Base-by-base conservation (phyloP, 2,113 vertebrate genomes). In the Platichthys stellatus region DNA sequence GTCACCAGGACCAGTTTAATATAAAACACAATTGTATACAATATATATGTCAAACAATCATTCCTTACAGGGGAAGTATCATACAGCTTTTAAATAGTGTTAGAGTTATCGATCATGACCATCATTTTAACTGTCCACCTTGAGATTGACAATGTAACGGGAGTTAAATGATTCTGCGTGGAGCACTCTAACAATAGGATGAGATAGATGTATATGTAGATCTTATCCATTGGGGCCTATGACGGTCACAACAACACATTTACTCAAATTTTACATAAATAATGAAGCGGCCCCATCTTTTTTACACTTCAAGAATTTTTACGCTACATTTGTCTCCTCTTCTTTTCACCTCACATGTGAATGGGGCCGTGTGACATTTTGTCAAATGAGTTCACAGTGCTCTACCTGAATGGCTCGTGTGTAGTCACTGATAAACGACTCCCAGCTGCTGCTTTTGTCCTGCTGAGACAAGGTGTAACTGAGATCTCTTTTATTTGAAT, bases 401-500 rank as follows among this genome's bases (percentile, higher is more conserved):
- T 35, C 8, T 14, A 21, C 60, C 43, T 65, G 35, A 14, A 47
- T 51, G 65, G 15, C 53, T 24, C 69, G 31, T 35, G 28, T 54
- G 63, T 13, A 18, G 53, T 47, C 4, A 21, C 20, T 76, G 57
- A 75, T 28, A 40, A 71, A 64, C 68, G 74, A 23, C 75, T 56
- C 31, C 11, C 70, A 72, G 70, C 69, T 78, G 74, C 61, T 38
- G 28, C 57, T 57, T 17, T 62, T 67, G 15, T 69, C 60, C 54
- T 38, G 38, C 60, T 45, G 53, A 65, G 49, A 74, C 61, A 61
- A 65, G 21, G 28, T 28, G 20, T 66, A 20, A 51, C 21, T 76
- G n/a, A 0, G 20, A 28, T 54, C 9, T 54, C 21, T 13, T 24
- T 43, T n/a, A 24, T n/a, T n/a, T n/a, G n/a, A n/a, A n/a, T n/a